Conservation (phyloP, 2,888 invertebrate species). For the Subacronicta megacephala region DNA sequence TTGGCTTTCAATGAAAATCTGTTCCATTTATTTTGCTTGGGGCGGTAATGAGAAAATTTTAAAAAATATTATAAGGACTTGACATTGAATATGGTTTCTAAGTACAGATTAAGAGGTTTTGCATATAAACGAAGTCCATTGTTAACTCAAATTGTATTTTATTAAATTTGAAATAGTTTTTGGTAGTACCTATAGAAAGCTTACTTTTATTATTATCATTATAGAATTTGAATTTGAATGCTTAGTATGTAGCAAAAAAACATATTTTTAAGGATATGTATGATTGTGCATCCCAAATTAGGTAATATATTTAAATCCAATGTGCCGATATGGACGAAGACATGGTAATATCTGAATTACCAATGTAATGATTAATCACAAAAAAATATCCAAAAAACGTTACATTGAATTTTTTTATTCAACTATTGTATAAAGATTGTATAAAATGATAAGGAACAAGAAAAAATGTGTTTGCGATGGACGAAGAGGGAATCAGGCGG, state of each 20-base stretch:
- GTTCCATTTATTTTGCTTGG: constrained; percentile 85
- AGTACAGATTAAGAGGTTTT: background rate
- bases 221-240: too few species aligned
- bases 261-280: too few species aligned
- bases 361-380: constrained; percentile 18
- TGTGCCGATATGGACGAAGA: background rate
- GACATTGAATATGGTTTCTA: constrained; percentile 2
- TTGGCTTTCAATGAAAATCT: constrained; percentile 86
- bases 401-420: too few species aligned
- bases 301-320: background rate
- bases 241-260: too few species aligned
- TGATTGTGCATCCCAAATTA: too few species aligned
- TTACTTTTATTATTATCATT: too few species aligned
- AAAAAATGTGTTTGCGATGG: constrained; percentile 56
- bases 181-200: too few species aligned
- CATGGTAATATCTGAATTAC: too few species aligned
- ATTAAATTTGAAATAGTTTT: too few species aligned
- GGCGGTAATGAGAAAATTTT: constrained; percentile 79
- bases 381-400: too few species aligned
- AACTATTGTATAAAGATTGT: constrained; percentile 43
- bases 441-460: constrained; percentile 42
- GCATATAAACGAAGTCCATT: too few species aligned
- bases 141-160: too few species aligned
- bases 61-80: constrained; percentile 55
- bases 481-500: constrained; percentile 51